These are phyloP conservation scores for Rotaria magnacalcarata DNA, from an alignment of 2,888 invertebrate genomes.

Conservation along the genomic window DNA sequence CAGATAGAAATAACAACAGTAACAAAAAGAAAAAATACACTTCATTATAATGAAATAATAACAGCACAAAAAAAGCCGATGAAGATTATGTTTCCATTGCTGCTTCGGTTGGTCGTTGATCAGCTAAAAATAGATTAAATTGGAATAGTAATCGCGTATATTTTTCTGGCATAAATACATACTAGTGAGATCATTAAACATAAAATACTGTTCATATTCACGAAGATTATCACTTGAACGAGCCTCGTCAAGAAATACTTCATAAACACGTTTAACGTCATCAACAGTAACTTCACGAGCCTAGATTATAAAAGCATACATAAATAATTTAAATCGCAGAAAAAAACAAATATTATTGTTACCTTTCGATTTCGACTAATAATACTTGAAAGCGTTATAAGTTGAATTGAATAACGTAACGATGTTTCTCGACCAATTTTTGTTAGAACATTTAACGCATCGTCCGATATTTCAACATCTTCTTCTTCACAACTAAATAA, in stretches of 20 bases:
- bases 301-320: conserved; percentile 57
- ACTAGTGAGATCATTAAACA: conserved; percentile 66
- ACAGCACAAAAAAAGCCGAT: too few relatives aligned
- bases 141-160: not conserved
- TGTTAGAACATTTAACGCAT: conserved; percentile 82
- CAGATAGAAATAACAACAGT: not conserved
- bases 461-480: conserved; percentile 86
- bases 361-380: conserved; percentile 84
- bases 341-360: conserved; percentile 49
- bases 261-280: conserved; percentile 89
- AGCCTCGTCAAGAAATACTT: conserved; percentile 85
- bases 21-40: not conserved
- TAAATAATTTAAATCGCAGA: too few relatives aligned
- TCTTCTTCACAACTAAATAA: conserved; percentile 77
- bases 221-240: conserved; percentile 86
- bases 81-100: not conserved
- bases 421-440: conserved; percentile 87
- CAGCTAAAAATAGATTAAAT: conserved; percentile 60
- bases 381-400: conserved; percentile 89
- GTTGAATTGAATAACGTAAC: conserved; percentile 89
- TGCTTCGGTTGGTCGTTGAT: not conserved
- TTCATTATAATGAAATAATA: too few relatives aligned
- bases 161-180: conserved; percentile 9
- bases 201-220: conserved; percentile 90
- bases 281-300: conserved; percentile 68